These are phyloP conservation scores for Discoglossus pictus DNA, from an alignment of 2,797 vertebrate species.

Conservation along the genomic window DNA sequence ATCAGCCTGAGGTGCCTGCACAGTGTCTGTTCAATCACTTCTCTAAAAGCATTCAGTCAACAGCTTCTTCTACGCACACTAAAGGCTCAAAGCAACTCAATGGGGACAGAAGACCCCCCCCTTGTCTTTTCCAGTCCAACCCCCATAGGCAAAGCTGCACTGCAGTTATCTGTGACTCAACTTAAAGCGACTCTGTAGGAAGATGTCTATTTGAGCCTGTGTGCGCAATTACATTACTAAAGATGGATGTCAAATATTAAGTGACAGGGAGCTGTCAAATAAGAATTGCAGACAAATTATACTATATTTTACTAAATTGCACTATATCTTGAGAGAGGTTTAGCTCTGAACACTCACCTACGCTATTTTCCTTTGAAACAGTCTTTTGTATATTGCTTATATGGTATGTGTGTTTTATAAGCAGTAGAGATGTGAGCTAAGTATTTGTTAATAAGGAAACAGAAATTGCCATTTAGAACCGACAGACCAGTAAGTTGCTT, in stretches of 20 bases:
- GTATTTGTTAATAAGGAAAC: too few species aligned
- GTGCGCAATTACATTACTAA: constrained; percentile 39
- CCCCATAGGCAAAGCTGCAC: constrained; percentile 15
- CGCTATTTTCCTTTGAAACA: constrained; percentile 2
- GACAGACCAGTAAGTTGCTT: too few species aligned
- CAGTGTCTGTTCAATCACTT: constrained; percentile 7
- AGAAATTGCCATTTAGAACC: too few species aligned
- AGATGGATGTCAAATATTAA: constrained; percentile 41
- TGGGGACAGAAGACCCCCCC: background rate
- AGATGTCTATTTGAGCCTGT: constrained; percentile 32
- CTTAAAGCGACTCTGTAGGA: constrained; percentile 36
- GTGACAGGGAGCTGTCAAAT: constrained; percentile 43
- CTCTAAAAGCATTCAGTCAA: constrained; percentile 9
- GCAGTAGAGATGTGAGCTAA: background rate
- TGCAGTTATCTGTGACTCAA: constrained; percentile 34
- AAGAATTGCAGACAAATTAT: constrained; percentile 31
- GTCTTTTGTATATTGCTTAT: constrained; percentile 1
- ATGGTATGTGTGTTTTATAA: background rate
- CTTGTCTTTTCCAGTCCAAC: constrained; percentile 34
- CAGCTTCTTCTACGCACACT: constrained; percentile 2
- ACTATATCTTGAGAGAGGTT: constrained; percentile 14
- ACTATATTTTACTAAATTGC: constrained; percentile 30
- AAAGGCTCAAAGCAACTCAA: background rate
- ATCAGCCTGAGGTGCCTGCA: constrained; percentile 9
- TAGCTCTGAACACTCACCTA: background rate